Base-by-base conservation (phyloP, 2,113 vertebrate species). In the Rhodinocichla rosea region DNA sequence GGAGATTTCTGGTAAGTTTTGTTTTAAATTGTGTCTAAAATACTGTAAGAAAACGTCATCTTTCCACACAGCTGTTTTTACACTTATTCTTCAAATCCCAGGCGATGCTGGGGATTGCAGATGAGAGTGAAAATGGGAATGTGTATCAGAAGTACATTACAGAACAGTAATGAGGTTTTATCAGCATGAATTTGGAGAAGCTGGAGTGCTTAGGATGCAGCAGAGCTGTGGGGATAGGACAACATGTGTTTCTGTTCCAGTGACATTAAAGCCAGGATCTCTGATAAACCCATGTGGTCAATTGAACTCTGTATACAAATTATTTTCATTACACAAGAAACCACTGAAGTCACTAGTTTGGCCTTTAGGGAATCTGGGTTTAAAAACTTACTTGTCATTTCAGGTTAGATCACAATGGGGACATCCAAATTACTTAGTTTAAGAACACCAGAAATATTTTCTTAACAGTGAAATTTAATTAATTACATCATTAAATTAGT, bases 101-200 rank as follows among this genome's bases (percentile, higher is more conserved):
- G 63, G 6, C 2, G 17, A 40, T 77, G 45, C 53, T 5, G 22
- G n/a, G 32, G 53, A 65, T 62, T 92, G 90, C 19, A 90, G 74
- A 91, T 68, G 65, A 87, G 77, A 92, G 7, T 87, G 56, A 74
- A 93, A 91, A 53, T 76, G 49, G 57, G 50, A 87, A 87, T 89
- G 74, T 64, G 53, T 85, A 60, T 87, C 81, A 87, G 82, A 90
- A 88, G 26, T 69, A 75, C 35, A 74, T 87, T 92, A 82, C 53
- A 83, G 85, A 94, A 49, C 67, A 64, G 75, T 95, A 97, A 96
- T 91, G 88, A 93, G 67, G 33, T 85, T 95, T 97, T 93, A 93
- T 78, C 85, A 93, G 39, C 70, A 88, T 93, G 88, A 92, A 73
- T 94, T 79, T 88, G 57, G 59, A 95, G 45, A 44, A 85, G 37